Evolutionary conservation across 2,797 vertebrate genomes (phyloP).

Genomic region (Acrocephalus scirpaceus): DNA sequence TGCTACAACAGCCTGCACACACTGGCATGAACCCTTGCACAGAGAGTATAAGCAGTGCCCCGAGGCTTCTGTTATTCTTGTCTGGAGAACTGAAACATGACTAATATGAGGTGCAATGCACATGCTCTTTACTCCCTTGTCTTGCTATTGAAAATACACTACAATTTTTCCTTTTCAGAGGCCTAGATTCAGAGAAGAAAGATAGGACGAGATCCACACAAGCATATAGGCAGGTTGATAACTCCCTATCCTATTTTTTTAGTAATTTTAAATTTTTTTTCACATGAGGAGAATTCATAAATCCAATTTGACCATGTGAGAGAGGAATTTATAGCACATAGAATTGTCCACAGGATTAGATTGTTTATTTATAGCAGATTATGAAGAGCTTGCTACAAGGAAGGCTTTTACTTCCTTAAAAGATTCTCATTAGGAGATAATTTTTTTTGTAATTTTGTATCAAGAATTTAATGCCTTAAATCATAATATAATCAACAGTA

Average conservation of each 20-base stretch:
- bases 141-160: background rate
- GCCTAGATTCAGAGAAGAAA: background rate
- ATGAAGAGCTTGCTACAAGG: background rate
- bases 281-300: background rate
- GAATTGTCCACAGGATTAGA: background rate
- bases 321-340: background rate
- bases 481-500: background rate
- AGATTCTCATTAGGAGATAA: background rate
- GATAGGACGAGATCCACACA: fast-evolving
- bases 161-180: background rate
- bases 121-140: background rate
- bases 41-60: background rate
- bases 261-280: background rate
- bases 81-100: background rate
- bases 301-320: background rate
- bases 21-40: background rate
- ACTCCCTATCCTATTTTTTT: background rate
- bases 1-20: background rate
- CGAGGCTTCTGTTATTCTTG: background rate
- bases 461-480: background rate
- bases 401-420: background rate
- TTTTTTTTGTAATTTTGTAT: background rate
- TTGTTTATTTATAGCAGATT: background rate
- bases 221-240: background rate
- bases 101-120: background rate